phyloP scores from a whole-genome alignment of 2,888 invertebrate genomes.

The Prenolepis imparis region DNA sequence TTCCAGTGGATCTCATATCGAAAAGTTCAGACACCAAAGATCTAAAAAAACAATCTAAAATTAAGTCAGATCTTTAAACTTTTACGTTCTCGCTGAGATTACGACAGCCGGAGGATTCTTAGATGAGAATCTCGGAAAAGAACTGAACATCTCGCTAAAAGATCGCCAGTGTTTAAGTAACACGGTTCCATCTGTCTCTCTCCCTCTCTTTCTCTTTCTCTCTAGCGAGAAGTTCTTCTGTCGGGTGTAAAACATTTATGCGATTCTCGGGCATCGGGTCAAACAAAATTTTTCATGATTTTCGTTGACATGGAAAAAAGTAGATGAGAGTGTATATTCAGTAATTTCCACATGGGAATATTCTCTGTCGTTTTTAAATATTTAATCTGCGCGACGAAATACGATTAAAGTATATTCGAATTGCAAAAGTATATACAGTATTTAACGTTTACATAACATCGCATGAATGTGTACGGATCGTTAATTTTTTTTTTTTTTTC shows the following conservation, averaged over 20 bases:
- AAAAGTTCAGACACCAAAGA: not conserved
- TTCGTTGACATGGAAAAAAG: not conserved
- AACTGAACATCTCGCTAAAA: conserved; percentile 6
- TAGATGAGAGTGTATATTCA: not conserved
- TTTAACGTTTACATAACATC: not conserved
- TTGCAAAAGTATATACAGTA: not conserved
- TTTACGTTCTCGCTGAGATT: not conserved
- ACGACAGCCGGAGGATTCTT: not conserved
- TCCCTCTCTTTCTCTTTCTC: not conserved
- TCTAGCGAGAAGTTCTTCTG: not conserved
- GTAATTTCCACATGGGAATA: conserved; percentile 4
- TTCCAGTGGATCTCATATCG: not conserved
- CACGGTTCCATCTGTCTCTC: not conserved
- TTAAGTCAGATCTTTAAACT: conserved; percentile 28
- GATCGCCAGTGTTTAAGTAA: not conserved
- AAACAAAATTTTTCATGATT: conserved; percentile 32
- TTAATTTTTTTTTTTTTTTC: not conserved
- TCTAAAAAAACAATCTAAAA: not conserved
- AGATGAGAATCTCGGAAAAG: not conserved
- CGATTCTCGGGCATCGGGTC: not conserved
- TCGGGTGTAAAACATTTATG: conserved; percentile 24
- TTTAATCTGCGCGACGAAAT: not conserved
- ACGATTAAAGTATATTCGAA: not conserved
- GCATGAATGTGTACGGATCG: not conserved
- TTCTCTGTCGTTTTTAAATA: not conserved